Evolutionary conservation across 92 coral and sea anemone species (phyloP).

Genomic region (Diadumene lineata): DNA sequence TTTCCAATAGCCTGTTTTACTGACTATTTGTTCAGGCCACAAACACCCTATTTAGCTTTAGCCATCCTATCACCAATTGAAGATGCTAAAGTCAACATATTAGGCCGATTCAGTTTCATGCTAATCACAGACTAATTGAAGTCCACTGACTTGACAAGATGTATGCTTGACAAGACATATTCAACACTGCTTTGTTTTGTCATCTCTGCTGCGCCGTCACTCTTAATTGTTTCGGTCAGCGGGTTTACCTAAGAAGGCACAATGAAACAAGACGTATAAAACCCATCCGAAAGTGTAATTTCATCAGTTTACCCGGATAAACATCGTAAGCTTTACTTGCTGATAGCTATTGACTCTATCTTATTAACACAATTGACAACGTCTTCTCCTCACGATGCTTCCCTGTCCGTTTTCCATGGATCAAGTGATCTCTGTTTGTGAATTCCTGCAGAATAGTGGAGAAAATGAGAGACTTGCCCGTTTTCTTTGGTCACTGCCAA

Average conservation of each 20-base stretch:
- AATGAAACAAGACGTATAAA: conserved; percentile 20
- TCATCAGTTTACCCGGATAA: conserved; percentile 1
- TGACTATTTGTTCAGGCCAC: conserved; percentile 86
- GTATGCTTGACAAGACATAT: conserved; percentile 84
- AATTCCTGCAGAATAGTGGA: conserved; percentile 86
- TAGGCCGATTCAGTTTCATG: conserved; percentile 90
- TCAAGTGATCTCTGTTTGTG: conserved; percentile 87
- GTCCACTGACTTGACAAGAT: conserved; percentile 63
- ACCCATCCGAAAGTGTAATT: conserved; percentile 1
- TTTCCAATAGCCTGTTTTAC: conserved; percentile 75
- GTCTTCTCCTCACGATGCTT: conserved; percentile 44
- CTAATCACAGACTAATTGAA: conserved; percentile 84
- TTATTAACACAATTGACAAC: conserved; percentile 1
- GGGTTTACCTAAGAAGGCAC: conserved; percentile 43
- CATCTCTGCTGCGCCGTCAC: conserved; percentile 70
- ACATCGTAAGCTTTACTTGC: background rate
- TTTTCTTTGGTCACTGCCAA: conserved; percentile 96
- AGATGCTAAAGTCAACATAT: conserved; percentile 76
- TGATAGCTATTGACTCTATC: background rate
- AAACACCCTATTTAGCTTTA: conserved; percentile 70
- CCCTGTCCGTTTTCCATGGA: conserved; percentile 89
- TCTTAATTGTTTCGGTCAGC: conserved; percentile 76
- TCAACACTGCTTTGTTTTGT: conserved; percentile 88
- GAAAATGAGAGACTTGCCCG: conserved; percentile 83
- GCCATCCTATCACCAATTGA: conserved; percentile 85